These are phyloP conservation scores for Saguinus imperator DNA, from an alignment of 2,113 vertebrate genomes.

Conservation along the genomic window DNA sequence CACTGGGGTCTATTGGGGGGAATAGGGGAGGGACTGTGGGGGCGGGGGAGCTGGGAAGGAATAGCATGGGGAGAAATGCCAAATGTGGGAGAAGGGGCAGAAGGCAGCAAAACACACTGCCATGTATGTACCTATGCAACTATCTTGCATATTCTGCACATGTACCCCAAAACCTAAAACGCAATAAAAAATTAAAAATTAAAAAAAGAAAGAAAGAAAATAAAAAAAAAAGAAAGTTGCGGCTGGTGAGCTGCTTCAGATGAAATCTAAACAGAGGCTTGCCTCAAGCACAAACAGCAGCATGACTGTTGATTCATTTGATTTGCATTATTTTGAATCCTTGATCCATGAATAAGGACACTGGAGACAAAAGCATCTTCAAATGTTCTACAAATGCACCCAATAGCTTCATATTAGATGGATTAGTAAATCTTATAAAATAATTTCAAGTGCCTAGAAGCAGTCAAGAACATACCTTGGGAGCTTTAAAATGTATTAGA, in stretches of 20 bases:
- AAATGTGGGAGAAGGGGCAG: too few relatives aligned
- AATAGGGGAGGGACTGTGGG: too few relatives aligned
- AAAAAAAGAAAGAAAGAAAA: too few relatives aligned
- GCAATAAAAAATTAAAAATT: too few relatives aligned
- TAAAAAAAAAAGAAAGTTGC: neutral
- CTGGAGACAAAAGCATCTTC: neutral
- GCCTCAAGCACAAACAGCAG: neutral
- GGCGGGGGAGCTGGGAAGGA: too few relatives aligned
- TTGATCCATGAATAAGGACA: neutral
- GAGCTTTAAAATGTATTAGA: neutral
- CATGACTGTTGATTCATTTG: neutral
- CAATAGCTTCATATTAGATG: neutral
- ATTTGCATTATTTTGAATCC: neutral
- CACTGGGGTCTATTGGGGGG: too few relatives aligned
- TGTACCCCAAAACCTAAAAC: too few relatives aligned
- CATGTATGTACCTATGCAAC: too few relatives aligned
- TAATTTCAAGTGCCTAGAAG: neutral
- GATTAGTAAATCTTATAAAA: neutral
- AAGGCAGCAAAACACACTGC: too few relatives aligned
- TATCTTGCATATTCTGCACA: too few relatives aligned
- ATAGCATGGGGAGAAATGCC: too few relatives aligned
- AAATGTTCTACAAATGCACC: neutral
- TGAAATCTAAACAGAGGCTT: neutral
- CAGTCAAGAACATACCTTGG: neutral
- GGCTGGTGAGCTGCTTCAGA: neutral